Conservation (phyloP, 2,113 vertebrate genomes). For the Ageneiosus marmoratus region DNA sequence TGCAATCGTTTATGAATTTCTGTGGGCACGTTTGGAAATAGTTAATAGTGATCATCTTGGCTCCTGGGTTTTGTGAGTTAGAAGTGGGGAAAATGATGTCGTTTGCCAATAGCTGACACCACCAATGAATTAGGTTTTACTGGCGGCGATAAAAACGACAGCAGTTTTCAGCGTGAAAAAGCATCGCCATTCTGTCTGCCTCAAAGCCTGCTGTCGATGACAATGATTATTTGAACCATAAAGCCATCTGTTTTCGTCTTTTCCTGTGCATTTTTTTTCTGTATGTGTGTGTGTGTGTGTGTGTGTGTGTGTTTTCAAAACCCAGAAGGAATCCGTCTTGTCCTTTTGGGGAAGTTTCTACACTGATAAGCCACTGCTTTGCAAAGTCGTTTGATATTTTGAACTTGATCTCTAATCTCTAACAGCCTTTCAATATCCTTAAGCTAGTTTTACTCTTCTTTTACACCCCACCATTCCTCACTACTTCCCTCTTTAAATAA, state of each 20-base stretch:
- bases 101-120: constrained; percentile 13
- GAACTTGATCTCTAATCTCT: constrained; percentile 48
- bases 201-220: constrained; percentile 14
- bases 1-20: neutral
- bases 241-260: constrained; percentile 24
- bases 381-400: constrained; percentile 43
- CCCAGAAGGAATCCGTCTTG: neutral
- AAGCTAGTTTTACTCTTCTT: neutral
- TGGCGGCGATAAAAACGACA: constrained; percentile 37
- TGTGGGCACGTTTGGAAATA: neutral
- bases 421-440: constrained; percentile 29
- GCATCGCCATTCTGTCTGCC: constrained; percentile 23
- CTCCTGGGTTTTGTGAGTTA: neutral
- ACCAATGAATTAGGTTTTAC: constrained; percentile 31
- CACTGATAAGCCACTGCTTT: constrained; percentile 31
- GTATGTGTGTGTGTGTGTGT: neutral
- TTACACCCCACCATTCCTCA: neutral
- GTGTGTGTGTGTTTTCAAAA: neutral
- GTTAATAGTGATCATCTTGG: neutral
- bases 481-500: constrained; percentile 24
- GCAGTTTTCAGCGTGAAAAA: constrained; percentile 27
- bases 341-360: neutral
- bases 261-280: neutral
- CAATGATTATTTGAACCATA: constrained; percentile 42
- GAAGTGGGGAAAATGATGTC: constrained; percentile 9